phyloP scores from a whole-genome alignment of 2,113 vertebrate genomes.

The human region GRCh38 chr1:29004001-29004500 shows the following conservation, averaged over 20 bases:
- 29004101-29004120: constrained; percentile 15
- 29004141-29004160: constrained; percentile 31
- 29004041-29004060: no score
- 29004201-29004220: background rate
- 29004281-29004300: constrained; percentile 3
- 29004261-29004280: background rate
- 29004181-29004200: background rate
- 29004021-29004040: no score
- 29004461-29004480: background rate
- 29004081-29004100: constrained; percentile 9
- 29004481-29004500: background rate
- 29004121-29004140: constrained; percentile 18
- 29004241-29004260: background rate
- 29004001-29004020: no score
- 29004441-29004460: background rate
- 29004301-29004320: background rate
- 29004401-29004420: background rate
- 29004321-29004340: background rate
- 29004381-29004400: background rate
- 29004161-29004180: constrained; percentile 22
- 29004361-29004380: background rate
- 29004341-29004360: background rate
- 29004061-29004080: constrained; percentile 10
- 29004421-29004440: background rate
- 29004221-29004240: background rate